Conservation (phyloP, 1,140 invertebrate genomes). For the Drosophila asahinai region DNA sequence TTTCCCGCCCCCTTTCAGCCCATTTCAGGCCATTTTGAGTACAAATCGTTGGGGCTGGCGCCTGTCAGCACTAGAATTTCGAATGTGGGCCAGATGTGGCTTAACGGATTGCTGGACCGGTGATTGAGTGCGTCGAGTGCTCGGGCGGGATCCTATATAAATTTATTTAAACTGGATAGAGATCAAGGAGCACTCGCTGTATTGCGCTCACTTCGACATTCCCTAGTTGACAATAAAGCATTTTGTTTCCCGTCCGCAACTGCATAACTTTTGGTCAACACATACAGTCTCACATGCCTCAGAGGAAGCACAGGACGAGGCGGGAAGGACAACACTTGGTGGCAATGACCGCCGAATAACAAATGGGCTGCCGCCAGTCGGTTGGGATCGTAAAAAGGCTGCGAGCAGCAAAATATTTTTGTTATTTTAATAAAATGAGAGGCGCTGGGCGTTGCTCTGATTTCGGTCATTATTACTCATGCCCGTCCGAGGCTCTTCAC, state of each 20-base stretch:
- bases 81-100: background rate
- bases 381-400: conserved; percentile 60
- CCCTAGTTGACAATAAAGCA: conserved; percentile 55
- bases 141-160: conserved; percentile 2
- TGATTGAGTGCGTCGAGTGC: conserved; percentile 25
- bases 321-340: conserved; percentile 36
- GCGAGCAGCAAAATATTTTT: conserved; percentile 74
- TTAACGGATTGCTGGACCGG: conserved; percentile 9
- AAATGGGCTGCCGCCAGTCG: conserved; percentile 18
- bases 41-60: conserved; percentile 8
- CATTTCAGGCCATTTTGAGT: background rate
- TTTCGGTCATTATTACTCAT: conserved; percentile 66
- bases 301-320: background rate
- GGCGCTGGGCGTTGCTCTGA: conserved; percentile 53
- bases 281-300: conserved; percentile 8
- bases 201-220: conserved; percentile 18
- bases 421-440: conserved; percentile 76
- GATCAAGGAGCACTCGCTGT: conserved; percentile 5
- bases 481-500: conserved; percentile 21
- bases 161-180: conserved; percentile 14
- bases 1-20: background rate
- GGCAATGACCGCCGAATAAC: conserved; percentile 69
- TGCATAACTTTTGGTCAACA: conserved; percentile 51
- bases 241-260: background rate
- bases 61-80: conserved; percentile 7